Base-by-base conservation (phyloP, 1,140 invertebrate species). In the Coenobita brevimanus region DNA sequence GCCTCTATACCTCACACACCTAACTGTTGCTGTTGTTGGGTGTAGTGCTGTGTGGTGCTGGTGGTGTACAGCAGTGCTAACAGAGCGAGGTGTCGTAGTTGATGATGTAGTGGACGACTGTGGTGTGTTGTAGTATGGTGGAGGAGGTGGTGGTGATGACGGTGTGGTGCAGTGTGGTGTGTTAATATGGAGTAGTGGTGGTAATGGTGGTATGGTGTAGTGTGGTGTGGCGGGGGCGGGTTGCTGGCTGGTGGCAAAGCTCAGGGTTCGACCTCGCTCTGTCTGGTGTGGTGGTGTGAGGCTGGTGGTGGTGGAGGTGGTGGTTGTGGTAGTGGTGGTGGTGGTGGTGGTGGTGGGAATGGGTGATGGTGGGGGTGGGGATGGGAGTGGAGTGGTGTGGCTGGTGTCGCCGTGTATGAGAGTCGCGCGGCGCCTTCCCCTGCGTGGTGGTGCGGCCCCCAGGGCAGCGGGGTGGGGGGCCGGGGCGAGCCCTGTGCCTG, bases 391-490 rank as follows among this genome's bases (percentile, higher is more conserved):
- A 62, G 86, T 62, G 71, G 36, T 62, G 80, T 67, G n/a, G 67
- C 36, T 30, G 71, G 83, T 86, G 80, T 46, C 57, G 78, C 30
- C 50, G 50, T 33, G 71, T 43, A 57, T 81, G 85, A 87, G 85
- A 87, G 76, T 82, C 69, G 86, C 86, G 86, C 79, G 69, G 86
- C 86, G 86, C 86, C 86, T 88, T 88, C 86, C 86, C 86, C 86
- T 82, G 71, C 43, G 84, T 69, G 75, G 62, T 79, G 46, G 57
- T 87, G 75, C 82, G 62, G 82, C 82, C 82, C 73, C 69, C 17
- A 57, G 81, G 41, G 43, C 50, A 30, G 73, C 30, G 71, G 50
- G 15, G 43, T 10, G 75, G 69, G 82, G 82, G 82, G 82, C 82
- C 62, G 82, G 82, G 73, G 71, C 73, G 71, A 85, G 82, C 82